Base-by-base conservation (phyloP, 2,113 vertebrate species). In the Geococcyx californianus region DNA sequence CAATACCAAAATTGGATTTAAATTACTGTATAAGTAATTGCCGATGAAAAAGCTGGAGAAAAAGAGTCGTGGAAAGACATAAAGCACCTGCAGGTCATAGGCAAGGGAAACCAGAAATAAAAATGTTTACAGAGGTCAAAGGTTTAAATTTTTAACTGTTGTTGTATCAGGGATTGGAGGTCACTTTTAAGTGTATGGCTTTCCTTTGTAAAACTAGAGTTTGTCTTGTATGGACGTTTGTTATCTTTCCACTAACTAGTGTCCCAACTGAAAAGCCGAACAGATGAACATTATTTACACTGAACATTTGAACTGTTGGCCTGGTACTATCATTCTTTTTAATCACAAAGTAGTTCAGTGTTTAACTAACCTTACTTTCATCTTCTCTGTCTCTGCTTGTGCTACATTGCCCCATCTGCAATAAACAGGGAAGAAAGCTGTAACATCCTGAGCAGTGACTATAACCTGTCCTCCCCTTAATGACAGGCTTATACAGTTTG, bases 401-500 rank as follows among this genome's bases (percentile, higher is more conserved):
- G 63, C 67, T 85, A 63, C 47, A 49, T 80, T 83, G 73, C 24
- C 25, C 58, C 38, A 9, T 81, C 40, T 66, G 67, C 60, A 69
- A 66, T 73, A 96, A 95, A 90, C 87, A 95, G 60, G 28, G 56
- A 93, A 69, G 38, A 94, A 76, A 89, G 70, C 52, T 70, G 19
- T 77, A 54, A 84, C 74, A 80, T 91, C 55, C 84, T 87, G 66
- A 75, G 68, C 16, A 68, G 79, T 81, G 72, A 92, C 86, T 95
- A 29, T 84, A 96, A 94, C 95, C 79, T 94, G 47, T 96, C 66
- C 83, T 97, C 66, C 92, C 26, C 84, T 95, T 97, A 97, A 97
- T 96, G 96, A 93, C 70, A 85, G 67, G 56, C 96, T 96, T 96
- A 78, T 84, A 68, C 86, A 94, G 77, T 96, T 95, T 10, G 12